phyloP scores from a whole-genome alignment of 2,113 vertebrate species.

The Carassius carassius region DNA sequence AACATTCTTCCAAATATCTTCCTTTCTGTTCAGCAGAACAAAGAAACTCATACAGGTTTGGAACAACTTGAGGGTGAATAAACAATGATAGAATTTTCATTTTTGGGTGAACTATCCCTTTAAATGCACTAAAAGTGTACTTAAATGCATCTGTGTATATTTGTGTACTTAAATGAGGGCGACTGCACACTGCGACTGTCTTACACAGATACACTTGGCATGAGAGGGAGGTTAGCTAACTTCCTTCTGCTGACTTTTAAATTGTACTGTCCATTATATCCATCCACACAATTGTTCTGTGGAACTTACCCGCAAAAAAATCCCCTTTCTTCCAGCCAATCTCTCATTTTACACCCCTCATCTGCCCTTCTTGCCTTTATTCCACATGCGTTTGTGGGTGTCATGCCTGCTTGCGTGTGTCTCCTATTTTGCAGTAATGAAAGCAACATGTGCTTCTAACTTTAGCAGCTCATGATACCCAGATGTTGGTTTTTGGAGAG shows the following conservation, averaged over 20 bases:
- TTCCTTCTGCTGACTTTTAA: neutral
- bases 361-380: conserved; percentile 45
- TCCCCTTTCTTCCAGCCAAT: conserved; percentile 30
- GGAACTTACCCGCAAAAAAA: neutral
- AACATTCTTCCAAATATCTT: too few relatives aligned
- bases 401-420: conserved; percentile 63
- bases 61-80: too few relatives aligned
- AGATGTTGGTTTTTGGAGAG: conserved; percentile 71
- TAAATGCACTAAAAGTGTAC: too few relatives aligned
- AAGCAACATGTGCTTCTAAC: conserved; percentile 71
- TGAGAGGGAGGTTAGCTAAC: neutral
- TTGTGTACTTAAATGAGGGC: neutral
- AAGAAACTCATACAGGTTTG: too few relatives aligned
- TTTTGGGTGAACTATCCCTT: too few relatives aligned
- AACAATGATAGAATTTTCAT: too few relatives aligned
- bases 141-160: neutral
- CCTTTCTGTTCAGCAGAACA: too few relatives aligned
- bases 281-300: neutral
- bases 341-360: conserved; percentile 41
- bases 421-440: conserved; percentile 68
- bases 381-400: conserved; percentile 56
- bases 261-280: too few relatives aligned
- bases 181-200: too few relatives aligned
- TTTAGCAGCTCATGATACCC: conserved; percentile 68
- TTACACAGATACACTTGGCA: neutral